These are phyloP conservation scores for Carposina sasakii DNA, from an alignment of 1,140 invertebrate species.

Conservation along the genomic window DNA sequence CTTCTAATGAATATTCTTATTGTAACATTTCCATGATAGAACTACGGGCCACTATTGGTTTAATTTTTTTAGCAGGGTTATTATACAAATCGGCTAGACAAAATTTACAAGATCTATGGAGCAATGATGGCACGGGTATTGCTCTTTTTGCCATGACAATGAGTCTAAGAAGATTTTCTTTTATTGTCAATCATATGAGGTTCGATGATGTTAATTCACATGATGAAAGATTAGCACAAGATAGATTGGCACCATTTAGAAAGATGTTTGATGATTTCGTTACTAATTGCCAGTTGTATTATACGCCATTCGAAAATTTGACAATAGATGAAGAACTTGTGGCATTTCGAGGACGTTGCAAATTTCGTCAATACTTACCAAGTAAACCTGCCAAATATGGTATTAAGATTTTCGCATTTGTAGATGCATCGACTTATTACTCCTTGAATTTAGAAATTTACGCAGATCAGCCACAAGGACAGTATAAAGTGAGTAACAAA, in stretches of 20 bases:
- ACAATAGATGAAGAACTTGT: slow-evolving; percentile 41
- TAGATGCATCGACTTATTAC: slow-evolving; percentile 27
- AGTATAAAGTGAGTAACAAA: slow-evolving; percentile 28
- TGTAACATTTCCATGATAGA: too few relatives aligned
- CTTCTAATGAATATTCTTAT: too few relatives aligned
- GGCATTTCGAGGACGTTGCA: slow-evolving; percentile 31
- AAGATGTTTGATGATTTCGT: slow-evolving; percentile 6
- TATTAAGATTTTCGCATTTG: slow-evolving; percentile 3
- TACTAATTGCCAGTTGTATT: slow-evolving; percentile 17
- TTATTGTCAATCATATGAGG: slow-evolving; percentile 1
- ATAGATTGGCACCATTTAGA: slow-evolving; percentile 3
- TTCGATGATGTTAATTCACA: not conserved
- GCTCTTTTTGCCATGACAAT: slow-evolving; percentile 4
- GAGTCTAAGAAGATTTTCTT: slow-evolving; percentile 1
- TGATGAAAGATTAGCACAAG: not conserved
- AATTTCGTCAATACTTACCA: slow-evolving; percentile 3
- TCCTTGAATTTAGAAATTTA: slow-evolving; percentile 31
- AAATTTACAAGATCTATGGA: slow-evolving; percentile 7
- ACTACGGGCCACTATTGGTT: too few relatives aligned
- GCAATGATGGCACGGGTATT: slow-evolving; percentile 3
- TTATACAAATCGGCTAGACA: not conserved
- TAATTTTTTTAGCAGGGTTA: not conserved
- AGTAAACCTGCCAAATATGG: slow-evolving; percentile 10
- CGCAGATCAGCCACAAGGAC: slow-evolving; percentile 36
- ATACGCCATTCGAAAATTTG: slow-evolving; percentile 17